These are phyloP conservation scores for Mesorhabditis sp. DNA, from an alignment of 2,888 invertebrate species.

Conservation along the genomic window DNA sequence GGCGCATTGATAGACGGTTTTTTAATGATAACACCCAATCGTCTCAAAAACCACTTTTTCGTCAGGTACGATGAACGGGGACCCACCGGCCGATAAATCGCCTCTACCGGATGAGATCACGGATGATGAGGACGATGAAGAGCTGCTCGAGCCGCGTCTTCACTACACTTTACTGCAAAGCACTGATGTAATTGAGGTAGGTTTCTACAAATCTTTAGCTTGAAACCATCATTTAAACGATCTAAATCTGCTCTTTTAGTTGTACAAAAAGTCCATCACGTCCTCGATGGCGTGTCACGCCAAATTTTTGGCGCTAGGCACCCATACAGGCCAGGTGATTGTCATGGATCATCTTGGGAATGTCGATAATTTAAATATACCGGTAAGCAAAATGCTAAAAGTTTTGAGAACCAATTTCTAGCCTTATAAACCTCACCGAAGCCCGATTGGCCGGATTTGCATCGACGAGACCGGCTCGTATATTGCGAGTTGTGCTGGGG, in stretches of 20 bases:
- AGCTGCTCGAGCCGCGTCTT: background rate
- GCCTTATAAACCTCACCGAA: conserved; percentile 42
- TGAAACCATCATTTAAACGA: too few relatives aligned
- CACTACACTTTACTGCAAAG: background rate
- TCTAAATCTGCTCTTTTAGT: conserved; percentile 15
- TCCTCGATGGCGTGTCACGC: conserved; percentile 52
- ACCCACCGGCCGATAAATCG: too few relatives aligned
- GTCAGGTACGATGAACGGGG: too few relatives aligned
- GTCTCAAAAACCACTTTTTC: too few relatives aligned
- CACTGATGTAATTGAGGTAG: background rate
- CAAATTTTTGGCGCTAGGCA: conserved; percentile 55
- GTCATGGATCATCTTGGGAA: conserved; percentile 53
- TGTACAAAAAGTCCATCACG: conserved; percentile 36
- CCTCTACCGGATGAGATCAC: background rate
- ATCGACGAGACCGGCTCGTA: conserved; percentile 90
- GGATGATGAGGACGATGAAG: background rate
- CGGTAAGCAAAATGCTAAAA: conserved; percentile 13
- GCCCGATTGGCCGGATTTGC: conserved; percentile 85
- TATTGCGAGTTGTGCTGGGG: conserved; percentile 70
- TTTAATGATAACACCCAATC: too few relatives aligned
- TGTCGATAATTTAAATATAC: conserved; percentile 37
- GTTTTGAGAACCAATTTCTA: conserved; percentile 17
- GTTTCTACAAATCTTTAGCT: too few relatives aligned
- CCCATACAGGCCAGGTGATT: conserved; percentile 40
- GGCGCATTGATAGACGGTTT: too few relatives aligned